phyloP scores from a whole-genome alignment of 1,140 invertebrate genomes.

The Ceratina calcarata region DNA sequence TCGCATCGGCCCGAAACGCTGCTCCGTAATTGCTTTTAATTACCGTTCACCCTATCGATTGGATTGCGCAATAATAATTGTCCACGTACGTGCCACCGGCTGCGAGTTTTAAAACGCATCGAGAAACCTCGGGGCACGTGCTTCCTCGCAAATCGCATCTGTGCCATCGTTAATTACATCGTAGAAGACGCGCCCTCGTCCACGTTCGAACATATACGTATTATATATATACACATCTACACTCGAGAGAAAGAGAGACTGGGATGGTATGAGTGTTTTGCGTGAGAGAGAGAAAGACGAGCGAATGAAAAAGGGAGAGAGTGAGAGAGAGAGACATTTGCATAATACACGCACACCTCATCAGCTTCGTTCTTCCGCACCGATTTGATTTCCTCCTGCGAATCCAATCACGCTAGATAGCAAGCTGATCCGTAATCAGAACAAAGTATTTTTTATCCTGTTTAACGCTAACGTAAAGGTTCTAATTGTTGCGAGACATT shows the following conservation, averaged over 20 bases:
- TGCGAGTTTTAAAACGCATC: conserved; percentile 28
- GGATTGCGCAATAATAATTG: conserved; percentile 30
- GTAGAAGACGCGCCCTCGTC: conserved; percentile 17
- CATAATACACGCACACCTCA: conserved; percentile 27
- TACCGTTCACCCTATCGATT: conserved; percentile 29
- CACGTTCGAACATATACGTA: background rate
- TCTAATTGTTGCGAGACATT: background rate
- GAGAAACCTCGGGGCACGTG: conserved; percentile 7
- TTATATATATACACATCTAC: conserved; percentile 4
- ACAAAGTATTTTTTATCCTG: background rate
- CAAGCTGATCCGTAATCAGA: background rate
- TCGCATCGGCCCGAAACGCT: conserved; percentile 18
- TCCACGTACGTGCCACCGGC: conserved; percentile 13
- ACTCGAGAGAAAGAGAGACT: conserved; percentile 17
- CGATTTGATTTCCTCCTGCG: conserved; percentile 28
- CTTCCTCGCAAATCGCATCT: conserved; percentile 29
- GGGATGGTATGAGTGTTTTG: background rate
- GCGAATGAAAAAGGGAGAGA: conserved; percentile 10
- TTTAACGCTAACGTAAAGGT: background rate
- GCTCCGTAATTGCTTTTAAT: conserved; percentile 52
- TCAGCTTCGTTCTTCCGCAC: conserved; percentile 28
- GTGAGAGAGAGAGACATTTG: conserved; percentile 6
- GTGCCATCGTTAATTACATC: conserved; percentile 40
- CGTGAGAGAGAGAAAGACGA: background rate
- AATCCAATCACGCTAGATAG: conserved; percentile 29